Percentiles rank a stretch among this genome's conserved stretches.
Conservation (phyloP, 2,797 vertebrate genomes). For the Spinibarbus caldwelli region DNA sequence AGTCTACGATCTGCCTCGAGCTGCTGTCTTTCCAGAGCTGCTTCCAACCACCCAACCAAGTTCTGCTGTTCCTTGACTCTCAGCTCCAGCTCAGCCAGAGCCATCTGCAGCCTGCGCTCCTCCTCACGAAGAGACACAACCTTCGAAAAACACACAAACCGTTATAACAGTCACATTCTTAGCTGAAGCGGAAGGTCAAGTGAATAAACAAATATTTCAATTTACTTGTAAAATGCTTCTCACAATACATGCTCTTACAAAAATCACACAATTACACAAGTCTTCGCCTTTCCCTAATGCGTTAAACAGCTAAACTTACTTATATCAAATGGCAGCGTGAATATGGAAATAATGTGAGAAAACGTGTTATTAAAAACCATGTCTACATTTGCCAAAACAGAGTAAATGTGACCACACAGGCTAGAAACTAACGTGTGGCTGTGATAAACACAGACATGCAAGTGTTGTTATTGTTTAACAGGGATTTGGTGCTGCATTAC, state of each 20-base stretch:
- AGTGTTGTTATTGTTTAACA: constrained; percentile 6
- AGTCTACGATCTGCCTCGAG: constrained; percentile 94
- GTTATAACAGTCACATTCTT: background rate
- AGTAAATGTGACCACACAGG: constrained; percentile 2
- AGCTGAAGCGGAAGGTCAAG: background rate
- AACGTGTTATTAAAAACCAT: background rate
- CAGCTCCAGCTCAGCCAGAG: constrained; percentile 93
- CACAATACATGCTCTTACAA: background rate
- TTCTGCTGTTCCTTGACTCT: constrained; percentile 92
- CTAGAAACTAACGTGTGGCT: background rate
- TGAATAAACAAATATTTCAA: background rate
- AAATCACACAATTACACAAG: background rate
- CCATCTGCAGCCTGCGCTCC: constrained; percentile 90
- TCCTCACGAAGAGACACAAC: constrained; percentile 96
- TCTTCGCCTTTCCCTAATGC: background rate
- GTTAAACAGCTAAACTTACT: background rate
- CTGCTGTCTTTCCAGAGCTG: constrained; percentile 87
- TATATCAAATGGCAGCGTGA: background rate
- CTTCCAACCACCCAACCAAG: constrained; percentile 90
- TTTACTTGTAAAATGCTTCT: background rate
- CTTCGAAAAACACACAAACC: constrained; percentile 69
- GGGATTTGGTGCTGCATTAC: background rate
- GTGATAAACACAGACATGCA: background rate
- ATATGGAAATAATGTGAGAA: constrained; percentile 15
- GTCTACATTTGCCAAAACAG: constrained; percentile 15